phyloP scores from a whole-genome alignment of 2,888 invertebrate genomes.

The Tetranychus truncatus region DNA sequence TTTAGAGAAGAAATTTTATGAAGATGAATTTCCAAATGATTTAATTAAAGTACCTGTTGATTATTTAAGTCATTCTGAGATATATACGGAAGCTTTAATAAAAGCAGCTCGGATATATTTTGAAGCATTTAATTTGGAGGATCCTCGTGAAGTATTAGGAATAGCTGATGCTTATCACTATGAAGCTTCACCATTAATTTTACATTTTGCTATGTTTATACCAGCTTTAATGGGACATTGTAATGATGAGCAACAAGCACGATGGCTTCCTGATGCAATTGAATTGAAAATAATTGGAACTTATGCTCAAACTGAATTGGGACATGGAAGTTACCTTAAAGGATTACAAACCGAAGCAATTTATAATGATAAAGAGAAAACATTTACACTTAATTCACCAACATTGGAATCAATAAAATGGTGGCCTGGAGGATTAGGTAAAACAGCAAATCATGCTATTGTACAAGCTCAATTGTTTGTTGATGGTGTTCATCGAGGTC shows the following conservation, averaged over 20 bases:
- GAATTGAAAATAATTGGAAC: constrained; percentile 69
- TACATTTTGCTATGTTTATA: constrained; percentile 83
- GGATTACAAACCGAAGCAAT: constrained; percentile 83
- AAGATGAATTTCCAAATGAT: constrained; percentile 44
- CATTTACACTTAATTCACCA: constrained; percentile 73
- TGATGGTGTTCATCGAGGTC: constrained; percentile 60
- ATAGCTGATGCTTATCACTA: constrained; percentile 26
- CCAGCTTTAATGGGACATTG: constrained; percentile 76
- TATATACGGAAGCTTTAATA: constrained; percentile 24
- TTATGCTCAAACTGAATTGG: constrained; percentile 89
- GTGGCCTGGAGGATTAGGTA: constrained; percentile 92
- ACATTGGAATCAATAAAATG: constrained; percentile 75
- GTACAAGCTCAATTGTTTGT: constrained; percentile 79
- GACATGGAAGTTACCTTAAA: constrained; percentile 81
- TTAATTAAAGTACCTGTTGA: constrained; percentile 44
- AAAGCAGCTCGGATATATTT: constrained; percentile 26
- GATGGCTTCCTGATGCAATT: constrained; percentile 70
- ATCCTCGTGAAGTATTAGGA: constrained; percentile 26
- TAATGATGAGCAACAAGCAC: constrained; percentile 63
- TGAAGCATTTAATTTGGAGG: constrained; percentile 26
- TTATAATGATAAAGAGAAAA: constrained; percentile 58
- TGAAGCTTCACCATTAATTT: constrained; percentile 40
- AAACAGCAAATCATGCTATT: constrained; percentile 75
- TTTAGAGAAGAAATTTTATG: constrained; percentile 42
- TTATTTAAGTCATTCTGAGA: constrained; percentile 62